Base-by-base conservation (phyloP, 53 echinoderm and acorn worm species). In the Holothuria scabra region DNA sequence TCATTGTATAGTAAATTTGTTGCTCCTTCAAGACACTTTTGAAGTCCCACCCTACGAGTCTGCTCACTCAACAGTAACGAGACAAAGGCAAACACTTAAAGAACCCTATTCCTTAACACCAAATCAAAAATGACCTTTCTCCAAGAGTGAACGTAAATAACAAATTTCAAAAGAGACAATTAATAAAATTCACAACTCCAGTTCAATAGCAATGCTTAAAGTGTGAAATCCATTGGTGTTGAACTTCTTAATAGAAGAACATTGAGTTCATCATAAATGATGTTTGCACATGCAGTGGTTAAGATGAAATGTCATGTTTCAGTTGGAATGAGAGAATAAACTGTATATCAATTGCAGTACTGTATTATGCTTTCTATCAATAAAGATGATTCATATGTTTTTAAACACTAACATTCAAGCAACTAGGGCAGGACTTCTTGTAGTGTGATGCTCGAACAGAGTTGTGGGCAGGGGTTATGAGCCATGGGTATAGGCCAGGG, bases 31-130 rank as follows among this genome's bases (percentile, higher is more conserved):
- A 72, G 72, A 72, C 46, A 72, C 46, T 72, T 72, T 72, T 23
- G 23, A 72, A 72, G 72, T 72, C 48, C 72, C 72, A 72, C 72
- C 72, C 72, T 25, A n/a, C 46, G n/a, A 16, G 24, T 72, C 46
- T 72, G 72, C 23, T 72, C 72, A 72, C 72, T 72, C 44, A 72
- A 72, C n/a, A 38, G 44, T 72, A 72, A 72, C 72, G 8, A 21
- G 33, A 18, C 18, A 71, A 72, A 72, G 1, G 69, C 69, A 69
- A 69, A 69, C 38, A 35, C 8, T 69, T 38, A 18, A 33, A 6
- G 23, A 35, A 44, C 69, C 19, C 41, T 41, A 41, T n/a, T 69
- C 44, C 30, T 38, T 69, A 38, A 38, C 41, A 69, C 69, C 38
- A 67, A 67, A 67, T 25, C 7, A 38, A 34, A 69, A 22, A 69